phyloP scores from a whole-genome alignment of 2,797 vertebrate species.

The Syncerus caffer region DNA sequence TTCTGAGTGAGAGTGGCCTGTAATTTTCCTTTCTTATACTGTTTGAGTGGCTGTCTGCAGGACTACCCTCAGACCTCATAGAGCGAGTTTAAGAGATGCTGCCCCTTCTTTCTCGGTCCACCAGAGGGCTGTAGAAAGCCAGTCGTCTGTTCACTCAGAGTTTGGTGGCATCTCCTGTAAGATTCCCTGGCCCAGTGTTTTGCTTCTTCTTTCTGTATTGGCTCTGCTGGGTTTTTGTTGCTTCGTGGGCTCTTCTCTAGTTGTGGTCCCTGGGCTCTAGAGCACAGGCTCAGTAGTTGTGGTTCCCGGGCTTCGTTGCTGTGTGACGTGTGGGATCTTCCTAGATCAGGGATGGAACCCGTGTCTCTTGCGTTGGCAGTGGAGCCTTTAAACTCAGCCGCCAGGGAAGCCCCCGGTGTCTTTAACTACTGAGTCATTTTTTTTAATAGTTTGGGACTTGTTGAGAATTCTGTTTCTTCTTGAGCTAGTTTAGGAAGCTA shows the following conservation, averaged over 20 bases:
- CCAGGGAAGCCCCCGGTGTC: neutral
- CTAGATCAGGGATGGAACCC: neutral
- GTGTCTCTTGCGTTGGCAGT: neutral
- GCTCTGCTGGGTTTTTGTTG: neutral
- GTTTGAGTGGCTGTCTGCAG: neutral
- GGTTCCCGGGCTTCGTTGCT: neutral
- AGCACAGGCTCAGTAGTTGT: neutral
- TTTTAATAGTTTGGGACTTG: too few species aligned
- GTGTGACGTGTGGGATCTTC: neutral
- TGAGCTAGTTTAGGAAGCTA: neutral
- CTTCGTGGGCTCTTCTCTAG: neutral
- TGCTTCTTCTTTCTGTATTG: neutral
- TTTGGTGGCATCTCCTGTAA: fast-evolving
- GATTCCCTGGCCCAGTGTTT: neutral
- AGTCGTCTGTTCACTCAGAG: neutral
- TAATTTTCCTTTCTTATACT: neutral
- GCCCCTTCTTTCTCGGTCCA: neutral
- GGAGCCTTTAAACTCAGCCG: neutral
- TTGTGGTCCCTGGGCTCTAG: neutral
- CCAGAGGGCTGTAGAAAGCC: fast-evolving
- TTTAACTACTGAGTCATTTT: too few species aligned
- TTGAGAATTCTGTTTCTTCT: neutral
- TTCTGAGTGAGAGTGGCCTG: neutral
- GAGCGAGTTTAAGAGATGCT: neutral
- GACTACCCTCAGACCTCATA: neutral